A percentile compares a stretch with the other conserved stretches of the same genome.
Evolutionary conservation across 2,888 invertebrate genomes (phyloP).

Genomic region (Ptilodon capucinus): DNA sequence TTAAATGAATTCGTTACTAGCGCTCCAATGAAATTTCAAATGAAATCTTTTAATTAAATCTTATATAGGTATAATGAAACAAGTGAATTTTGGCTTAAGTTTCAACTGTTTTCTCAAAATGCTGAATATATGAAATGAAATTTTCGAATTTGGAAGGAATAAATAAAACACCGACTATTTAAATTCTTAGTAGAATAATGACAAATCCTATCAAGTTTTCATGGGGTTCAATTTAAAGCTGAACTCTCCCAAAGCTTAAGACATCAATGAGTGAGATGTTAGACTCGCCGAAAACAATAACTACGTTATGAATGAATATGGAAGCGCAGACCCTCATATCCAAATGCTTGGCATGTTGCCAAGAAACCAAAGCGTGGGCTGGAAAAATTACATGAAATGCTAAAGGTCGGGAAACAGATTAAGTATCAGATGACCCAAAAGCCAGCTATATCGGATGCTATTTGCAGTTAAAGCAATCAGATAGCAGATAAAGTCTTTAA

Average conservation of each 20-base stretch:
- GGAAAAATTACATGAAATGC: constrained; percentile 49
- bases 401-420: constrained; percentile 52
- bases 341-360: constrained; percentile 55
- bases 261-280: constrained; percentile 4
- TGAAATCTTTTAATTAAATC: constrained; percentile 30
- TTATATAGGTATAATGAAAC: constrained; percentile 32
- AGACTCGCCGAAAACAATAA: constrained; percentile 30
- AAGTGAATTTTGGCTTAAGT: constrained; percentile 5
- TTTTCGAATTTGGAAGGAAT: neutral
- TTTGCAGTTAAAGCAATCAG: constrained; percentile 26
- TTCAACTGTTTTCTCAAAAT: neutral
- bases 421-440: constrained; percentile 31
- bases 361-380: constrained; percentile 46
- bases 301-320: constrained; percentile 19
- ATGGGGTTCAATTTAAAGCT: too few species aligned
- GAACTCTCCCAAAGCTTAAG: too few species aligned
- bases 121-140: neutral
- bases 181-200: too few species aligned
- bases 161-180: neutral
- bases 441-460: constrained; percentile 17
- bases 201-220: neutral
- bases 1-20: constrained; percentile 28
- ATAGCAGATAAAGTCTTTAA: too few species aligned
- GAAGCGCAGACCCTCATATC: constrained; percentile 43
- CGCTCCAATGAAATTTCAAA: constrained; percentile 12